Percentiles rank a stretch among this genome's conserved stretches.
Evolutionary conservation across 1,140 invertebrate species (phyloP).

Genomic region (Stegodyphus dumicola): DNA sequence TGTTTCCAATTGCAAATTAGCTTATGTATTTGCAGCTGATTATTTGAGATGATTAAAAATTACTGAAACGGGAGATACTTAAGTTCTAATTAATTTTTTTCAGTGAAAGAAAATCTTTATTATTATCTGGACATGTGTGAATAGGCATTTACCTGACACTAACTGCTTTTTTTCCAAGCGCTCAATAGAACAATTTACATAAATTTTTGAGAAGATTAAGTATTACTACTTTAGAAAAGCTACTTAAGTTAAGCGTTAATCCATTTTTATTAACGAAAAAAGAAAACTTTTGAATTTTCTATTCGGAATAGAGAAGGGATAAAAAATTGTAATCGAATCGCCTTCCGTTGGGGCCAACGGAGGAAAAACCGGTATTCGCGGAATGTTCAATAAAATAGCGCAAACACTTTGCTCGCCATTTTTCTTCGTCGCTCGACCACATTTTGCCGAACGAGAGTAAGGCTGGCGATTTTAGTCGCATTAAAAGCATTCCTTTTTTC

Average conservation of each 20-base stretch:
- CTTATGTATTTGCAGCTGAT: too few species aligned
- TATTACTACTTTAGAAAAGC: too few species aligned
- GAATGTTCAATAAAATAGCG: constrained; percentile 51
- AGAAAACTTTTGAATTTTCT: background rate
- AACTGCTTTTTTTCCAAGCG: too few species aligned
- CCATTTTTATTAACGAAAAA: background rate
- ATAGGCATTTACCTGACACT: too few species aligned
- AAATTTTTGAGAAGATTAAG: too few species aligned
- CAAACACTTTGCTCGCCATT: constrained; percentile 36
- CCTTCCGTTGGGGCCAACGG: constrained; percentile 6
- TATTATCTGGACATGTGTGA: too few species aligned
- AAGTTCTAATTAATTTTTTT: too few species aligned
- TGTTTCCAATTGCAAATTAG: too few species aligned
- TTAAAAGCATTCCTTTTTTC: constrained; percentile 27
- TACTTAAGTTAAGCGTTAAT: background rate
- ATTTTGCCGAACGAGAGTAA: background rate
- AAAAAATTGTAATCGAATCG: constrained; percentile 52
- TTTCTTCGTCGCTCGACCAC: constrained; percentile 35
- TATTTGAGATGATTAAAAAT: too few species aligned
- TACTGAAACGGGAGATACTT: too few species aligned
- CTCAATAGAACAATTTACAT: too few species aligned
- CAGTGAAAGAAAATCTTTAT: too few species aligned
- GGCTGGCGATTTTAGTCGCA: background rate
- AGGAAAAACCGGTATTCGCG: constrained; percentile 37
- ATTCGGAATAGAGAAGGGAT: constrained; percentile 9